Conservation (phyloP, 2,797 vertebrate species). For the Psittacula echo region DNA sequence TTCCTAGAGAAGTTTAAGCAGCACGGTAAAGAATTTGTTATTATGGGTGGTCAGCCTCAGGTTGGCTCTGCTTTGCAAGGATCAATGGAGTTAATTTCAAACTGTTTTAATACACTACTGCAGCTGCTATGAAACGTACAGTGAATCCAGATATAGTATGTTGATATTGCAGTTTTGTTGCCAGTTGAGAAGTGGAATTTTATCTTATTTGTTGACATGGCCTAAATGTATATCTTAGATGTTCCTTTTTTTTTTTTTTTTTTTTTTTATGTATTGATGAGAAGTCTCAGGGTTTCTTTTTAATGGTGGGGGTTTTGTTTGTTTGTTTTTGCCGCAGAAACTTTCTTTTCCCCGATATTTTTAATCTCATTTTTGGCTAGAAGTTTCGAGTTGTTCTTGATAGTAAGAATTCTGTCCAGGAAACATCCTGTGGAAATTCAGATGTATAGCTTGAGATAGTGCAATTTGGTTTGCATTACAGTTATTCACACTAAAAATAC, state of each 20-base stretch:
- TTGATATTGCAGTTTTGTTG: slow-evolving; percentile 6
- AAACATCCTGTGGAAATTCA: not conserved
- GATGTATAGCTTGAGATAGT: not conserved
- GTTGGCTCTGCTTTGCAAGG: not conserved
- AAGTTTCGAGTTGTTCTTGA: not conserved
- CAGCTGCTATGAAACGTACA: not conserved
- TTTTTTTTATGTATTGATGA: not conserved
- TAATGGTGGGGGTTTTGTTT: not conserved
- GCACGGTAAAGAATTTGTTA: not conserved
- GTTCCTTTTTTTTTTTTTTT: not conserved
- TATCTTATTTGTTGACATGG: not conserved
- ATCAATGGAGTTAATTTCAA: slow-evolving; percentile 6
- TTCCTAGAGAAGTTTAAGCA: not conserved
- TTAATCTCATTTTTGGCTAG: not conserved
- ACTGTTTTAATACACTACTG: not conserved
- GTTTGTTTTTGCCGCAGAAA: not conserved
- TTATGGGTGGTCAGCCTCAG: not conserved
- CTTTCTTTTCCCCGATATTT: not conserved
- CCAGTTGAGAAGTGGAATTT: not conserved
- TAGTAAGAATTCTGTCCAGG: not conserved
- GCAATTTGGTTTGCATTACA: not conserved
- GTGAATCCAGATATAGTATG: not conserved
- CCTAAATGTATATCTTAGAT: not conserved
- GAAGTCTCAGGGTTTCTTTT: not conserved
- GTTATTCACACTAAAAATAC: not conserved